Conservation (phyloP, 2,797 vertebrate genomes). For the Aphelocoma californica region DNA sequence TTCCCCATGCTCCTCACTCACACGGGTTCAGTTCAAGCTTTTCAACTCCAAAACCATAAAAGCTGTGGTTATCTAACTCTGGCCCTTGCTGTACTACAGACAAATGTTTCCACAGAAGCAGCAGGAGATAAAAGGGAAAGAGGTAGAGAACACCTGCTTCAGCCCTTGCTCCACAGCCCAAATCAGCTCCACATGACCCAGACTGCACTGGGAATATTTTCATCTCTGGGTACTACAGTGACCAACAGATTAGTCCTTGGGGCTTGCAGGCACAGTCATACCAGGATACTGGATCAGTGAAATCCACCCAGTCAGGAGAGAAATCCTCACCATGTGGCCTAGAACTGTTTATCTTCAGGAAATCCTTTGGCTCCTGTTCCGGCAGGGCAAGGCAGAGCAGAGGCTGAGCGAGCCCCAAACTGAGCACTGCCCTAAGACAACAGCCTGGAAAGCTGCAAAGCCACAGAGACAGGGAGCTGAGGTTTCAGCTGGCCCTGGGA, state of each 20-base stretch:
- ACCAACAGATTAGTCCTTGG: not conserved
- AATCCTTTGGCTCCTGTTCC: not conserved
- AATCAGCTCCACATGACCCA: not conserved
- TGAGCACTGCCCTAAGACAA: not conserved
- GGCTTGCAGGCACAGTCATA: not conserved
- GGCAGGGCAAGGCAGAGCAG: not conserved
- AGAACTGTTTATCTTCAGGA: slow-evolving; percentile 19
- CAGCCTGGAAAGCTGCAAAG: not conserved
- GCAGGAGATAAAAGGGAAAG: not conserved
- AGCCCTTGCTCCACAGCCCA: not conserved
- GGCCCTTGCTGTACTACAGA: not conserved
- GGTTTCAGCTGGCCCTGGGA: not conserved
- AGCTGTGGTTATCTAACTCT: not conserved
- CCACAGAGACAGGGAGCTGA: not conserved
- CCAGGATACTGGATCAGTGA: not conserved
- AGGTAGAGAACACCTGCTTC: not conserved
- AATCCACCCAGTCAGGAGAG: not conserved
- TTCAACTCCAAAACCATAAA: not conserved
- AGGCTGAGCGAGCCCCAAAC: rapidly evolving
- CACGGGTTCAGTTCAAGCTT: rapidly evolving
- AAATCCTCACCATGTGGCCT: not conserved
- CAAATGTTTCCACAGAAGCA: not conserved
- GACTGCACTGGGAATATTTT: not conserved
- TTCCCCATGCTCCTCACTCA: rapidly evolving
- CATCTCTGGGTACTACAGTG: not conserved